phyloP scores from a whole-genome alignment of 2,113 vertebrate species.

The Podarcis cretensis region DNA sequence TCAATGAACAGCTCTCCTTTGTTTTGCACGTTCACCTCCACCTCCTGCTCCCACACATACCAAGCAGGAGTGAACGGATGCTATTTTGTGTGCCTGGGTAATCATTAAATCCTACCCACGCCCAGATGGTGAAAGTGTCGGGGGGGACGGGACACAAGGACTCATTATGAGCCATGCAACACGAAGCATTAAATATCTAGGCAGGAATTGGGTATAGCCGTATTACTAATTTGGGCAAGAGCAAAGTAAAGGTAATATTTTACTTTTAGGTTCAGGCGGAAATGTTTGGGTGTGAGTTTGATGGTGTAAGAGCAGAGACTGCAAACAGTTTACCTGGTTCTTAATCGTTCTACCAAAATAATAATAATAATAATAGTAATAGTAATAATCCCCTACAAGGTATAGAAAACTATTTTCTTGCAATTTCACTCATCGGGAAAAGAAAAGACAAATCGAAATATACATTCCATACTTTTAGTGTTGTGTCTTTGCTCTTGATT shows the following conservation, averaged over 20 bases:
- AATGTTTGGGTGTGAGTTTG: not conserved
- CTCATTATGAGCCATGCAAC: not conserved
- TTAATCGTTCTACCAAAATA: no score
- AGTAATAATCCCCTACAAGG: not conserved
- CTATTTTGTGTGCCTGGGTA: conserved; percentile 23
- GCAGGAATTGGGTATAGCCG: not conserved
- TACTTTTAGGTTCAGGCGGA: not conserved
- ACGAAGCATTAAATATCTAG: not conserved
- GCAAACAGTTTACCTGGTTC: not conserved
- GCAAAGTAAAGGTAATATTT: not conserved
- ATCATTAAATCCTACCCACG: conserved; percentile 28
- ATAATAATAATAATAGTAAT: no score
- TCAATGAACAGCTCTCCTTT: conserved; percentile 3
- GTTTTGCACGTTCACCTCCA: not conserved
- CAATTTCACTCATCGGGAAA: not conserved
- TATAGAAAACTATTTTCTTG: not conserved
- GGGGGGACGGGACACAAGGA: not conserved
- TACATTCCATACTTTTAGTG: not conserved
- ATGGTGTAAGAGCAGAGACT: not conserved
- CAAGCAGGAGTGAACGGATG: not conserved
- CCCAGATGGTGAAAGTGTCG: not conserved
- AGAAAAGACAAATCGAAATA: not conserved
- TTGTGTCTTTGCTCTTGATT: not conserved
- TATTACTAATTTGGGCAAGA: not conserved
- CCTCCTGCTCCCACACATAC: conserved; percentile 2